phyloP scores from a whole-genome alignment of 2,113 vertebrate species.

The Neotoma lepida region DNA sequence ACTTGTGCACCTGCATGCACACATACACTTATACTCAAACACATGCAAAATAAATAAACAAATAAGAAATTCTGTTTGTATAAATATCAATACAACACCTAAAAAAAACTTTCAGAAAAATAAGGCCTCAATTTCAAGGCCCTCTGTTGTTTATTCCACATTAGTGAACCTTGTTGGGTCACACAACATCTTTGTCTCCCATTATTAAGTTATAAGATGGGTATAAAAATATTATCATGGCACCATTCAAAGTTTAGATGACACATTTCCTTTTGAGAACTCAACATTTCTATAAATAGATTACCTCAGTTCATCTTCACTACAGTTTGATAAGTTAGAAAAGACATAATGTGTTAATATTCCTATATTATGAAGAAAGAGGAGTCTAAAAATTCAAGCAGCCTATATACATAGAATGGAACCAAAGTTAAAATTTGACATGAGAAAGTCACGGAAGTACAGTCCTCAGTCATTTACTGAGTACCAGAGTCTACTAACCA shows the following conservation, averaged over 20 bases:
- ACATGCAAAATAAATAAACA: background rate
- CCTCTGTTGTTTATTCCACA: background rate
- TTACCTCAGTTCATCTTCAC: conserved; percentile 20
- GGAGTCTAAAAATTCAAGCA: background rate
- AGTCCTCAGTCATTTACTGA: background rate
- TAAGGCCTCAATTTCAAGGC: background rate
- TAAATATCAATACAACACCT: background rate
- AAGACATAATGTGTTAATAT: background rate
- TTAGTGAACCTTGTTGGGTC: background rate
- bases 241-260: background rate
- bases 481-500: background rate
- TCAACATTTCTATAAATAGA: background rate
- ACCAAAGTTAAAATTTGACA: background rate
- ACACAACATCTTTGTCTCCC: background rate
- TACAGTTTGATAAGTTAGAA: background rate
- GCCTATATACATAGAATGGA: background rate
- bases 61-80: background rate
- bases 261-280: background rate
- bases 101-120: background rate
- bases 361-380: conserved; percentile 20
- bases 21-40: background rate
- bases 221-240: background rate
- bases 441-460: background rate
- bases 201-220: background rate
- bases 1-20: too few species aligned